These are phyloP conservation scores for Aethina tumida DNA, from an alignment of 1,140 invertebrate species.

Conservation along the genomic window DNA sequence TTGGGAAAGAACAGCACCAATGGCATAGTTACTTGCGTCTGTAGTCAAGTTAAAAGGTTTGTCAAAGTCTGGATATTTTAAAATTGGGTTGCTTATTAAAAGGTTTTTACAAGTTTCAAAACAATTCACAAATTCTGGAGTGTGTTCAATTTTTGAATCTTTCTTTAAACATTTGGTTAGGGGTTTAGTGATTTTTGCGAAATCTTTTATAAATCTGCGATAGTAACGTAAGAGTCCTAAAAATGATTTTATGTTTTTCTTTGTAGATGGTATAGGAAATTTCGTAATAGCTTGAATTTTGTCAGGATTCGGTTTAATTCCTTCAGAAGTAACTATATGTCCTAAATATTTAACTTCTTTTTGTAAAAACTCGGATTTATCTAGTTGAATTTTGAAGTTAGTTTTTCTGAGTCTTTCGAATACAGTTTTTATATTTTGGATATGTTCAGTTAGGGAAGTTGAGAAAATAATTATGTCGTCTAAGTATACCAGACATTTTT, in stretches of 20 bases:
- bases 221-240: constrained; percentile 13
- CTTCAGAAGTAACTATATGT: constrained; percentile 23
- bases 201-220: constrained; percentile 11
- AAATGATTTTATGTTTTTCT: constrained; percentile 20
- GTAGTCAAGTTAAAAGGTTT: constrained; percentile 23
- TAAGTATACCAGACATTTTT: constrained; percentile 32
- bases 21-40: constrained; percentile 28
- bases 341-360: constrained; percentile 33
- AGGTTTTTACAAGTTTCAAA: constrained; percentile 8
- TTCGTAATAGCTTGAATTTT: constrained; percentile 24
- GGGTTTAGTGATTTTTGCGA: constrained; percentile 4
- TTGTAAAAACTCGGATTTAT: constrained; percentile 26
- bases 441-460: constrained; percentile 19
- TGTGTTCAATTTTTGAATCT: constrained; percentile 8
- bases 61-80: constrained; percentile 22
- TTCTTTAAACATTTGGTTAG: constrained; percentile 11
- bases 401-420: constrained; percentile 15
- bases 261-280: constrained; percentile 20
- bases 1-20: constrained; percentile 28
- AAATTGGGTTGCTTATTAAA: constrained; percentile 10
- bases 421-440: constrained; percentile 16
- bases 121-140: not conserved
- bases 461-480: constrained; percentile 26
- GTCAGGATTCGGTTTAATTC: constrained; percentile 19
- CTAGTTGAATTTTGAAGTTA: constrained; percentile 15